Base-by-base conservation (phyloP, 2,888 invertebrate genomes). In the Drosophila cyrtoloma region DNA sequence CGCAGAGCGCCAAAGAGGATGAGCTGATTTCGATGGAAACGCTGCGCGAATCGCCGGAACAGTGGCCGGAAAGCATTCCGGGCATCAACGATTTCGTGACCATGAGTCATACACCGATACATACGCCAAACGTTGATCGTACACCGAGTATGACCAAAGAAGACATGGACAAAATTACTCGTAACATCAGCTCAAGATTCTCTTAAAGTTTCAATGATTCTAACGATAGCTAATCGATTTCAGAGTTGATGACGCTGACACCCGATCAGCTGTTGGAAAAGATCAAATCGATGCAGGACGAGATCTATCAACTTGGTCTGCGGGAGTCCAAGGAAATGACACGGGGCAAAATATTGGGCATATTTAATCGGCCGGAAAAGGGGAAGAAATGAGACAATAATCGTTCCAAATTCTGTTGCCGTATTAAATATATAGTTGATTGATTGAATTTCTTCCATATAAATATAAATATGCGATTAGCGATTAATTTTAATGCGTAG, bases 311-410 rank as follows among this genome's bases (percentile, higher is more conserved):
- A 91, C 94, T 99, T 39, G 99, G 99, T 7, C 94, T 98, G 26
- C 98, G 99, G 92, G 99, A 99, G 94, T 97, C 98, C 0, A 98
- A 98, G 93, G 99, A 99, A 94, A 98, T 99, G 97, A 98, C 98
- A 0, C 94, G 99, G 86, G 99, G 99, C 51, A 98, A 98, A 94
- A 97, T 98, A 93, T 95, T 99, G 77, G 97, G 98, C 92, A 97
- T 99, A 91, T 97, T 97, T 89, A 94, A 94, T 81, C 65, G 75
- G 3, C 30, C 58, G 42, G n/a, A 22, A 16, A 70, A 70, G 19
- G 26, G 50, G 0, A 77, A 69, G 16, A 79, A 79, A 50, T 78
- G 16, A 71, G 6, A 3, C 12, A 9, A 22, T 14, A 6, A 14
- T 14, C 9, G 6, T 16, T 12, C 5, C 3, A 22, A 35, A 42